These are phyloP conservation scores for Dromaius novaehollandiae DNA, from an alignment of 2,113 vertebrate genomes.

Conservation along the genomic window DNA sequence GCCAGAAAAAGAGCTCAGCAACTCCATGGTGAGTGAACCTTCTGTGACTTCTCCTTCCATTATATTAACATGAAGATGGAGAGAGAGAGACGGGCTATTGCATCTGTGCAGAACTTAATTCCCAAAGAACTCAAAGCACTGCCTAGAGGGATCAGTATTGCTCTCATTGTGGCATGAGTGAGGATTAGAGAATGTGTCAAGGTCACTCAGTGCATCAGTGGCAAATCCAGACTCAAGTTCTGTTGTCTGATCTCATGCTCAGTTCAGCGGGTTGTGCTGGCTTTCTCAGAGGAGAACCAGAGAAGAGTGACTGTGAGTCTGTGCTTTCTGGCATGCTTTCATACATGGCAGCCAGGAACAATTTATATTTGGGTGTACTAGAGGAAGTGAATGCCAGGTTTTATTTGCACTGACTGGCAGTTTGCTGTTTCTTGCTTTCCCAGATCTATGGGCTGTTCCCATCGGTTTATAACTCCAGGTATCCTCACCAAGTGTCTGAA, in stretches of 20 bases:
- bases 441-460: slow-evolving; percentile 59
- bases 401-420: neutral
- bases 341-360: neutral
- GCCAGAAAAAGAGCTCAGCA: slow-evolving; percentile 73
- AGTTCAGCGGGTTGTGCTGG: neutral
- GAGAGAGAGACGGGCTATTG: neutral
- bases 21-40: slow-evolving; percentile 46
- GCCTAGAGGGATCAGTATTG: rapidly evolving
- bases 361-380: neutral
- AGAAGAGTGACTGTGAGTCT: neutral
- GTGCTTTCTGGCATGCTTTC: neutral
- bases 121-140: neutral
- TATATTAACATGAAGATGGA: neutral
- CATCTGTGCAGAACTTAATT: neutral
- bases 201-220: neutral
- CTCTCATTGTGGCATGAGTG: neutral
- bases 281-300: neutral
- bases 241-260: neutral
- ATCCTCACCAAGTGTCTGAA: slow-evolving; percentile 38
- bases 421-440: neutral
- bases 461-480: slow-evolving; percentile 1
- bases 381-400: neutral
- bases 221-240: neutral
- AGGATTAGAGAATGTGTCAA: neutral
- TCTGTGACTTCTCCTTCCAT: neutral